Evolutionary conservation across 2,113 vertebrate genomes (phyloP), one percentile per base, ranked within the genome.

Genomic region (Hirundichthys speculiger): DNA sequence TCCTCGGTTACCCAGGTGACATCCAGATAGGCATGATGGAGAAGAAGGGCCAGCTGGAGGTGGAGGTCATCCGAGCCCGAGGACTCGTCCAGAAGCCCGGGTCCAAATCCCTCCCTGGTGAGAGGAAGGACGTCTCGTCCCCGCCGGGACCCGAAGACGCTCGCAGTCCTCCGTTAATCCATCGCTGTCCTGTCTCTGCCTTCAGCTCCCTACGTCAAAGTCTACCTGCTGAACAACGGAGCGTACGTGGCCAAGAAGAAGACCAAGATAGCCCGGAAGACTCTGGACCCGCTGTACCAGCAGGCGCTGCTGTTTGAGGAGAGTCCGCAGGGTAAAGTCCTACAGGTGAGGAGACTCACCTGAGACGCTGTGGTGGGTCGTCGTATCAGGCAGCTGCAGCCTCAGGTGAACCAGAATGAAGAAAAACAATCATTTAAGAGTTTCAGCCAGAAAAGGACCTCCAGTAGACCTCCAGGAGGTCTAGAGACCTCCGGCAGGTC

Each of bases 11-110:
- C 77, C 40, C 80, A 99, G 98, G 98, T 69, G 98, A 99, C 79
- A 99, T 99, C 79, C 98, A 99, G 80, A 99, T 99, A 18, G 96
- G 96, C 62, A 98, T 99, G 98, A 95, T 98, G 77, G 96, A 99
- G 84, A 98, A 98, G 86, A 99, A 99, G 78, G 94, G 96, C 14
- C 95, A 98, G 25, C 92, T 99, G 87, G 98, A 99, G 92, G 98
- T 99, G 53, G 98, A 99, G 90, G 96, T 99, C 49, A 99, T 99
- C 64, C 89, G 98, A 89, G 98, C 97, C n/a, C 94, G 97, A 63
- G 96, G 98, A 63, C 95, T 99, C 54, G 96, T 91, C 4, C 96
- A 97, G 73, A 99, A 99, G 77, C 95, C 96, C 64, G 97, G 96
- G 47, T 98, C 97, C 59, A 99, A 99, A 88, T 97, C 96, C 27